phyloP scores from a whole-genome alignment of 2,797 vertebrate species.

The Odontamblyopus rebecca region DNA sequence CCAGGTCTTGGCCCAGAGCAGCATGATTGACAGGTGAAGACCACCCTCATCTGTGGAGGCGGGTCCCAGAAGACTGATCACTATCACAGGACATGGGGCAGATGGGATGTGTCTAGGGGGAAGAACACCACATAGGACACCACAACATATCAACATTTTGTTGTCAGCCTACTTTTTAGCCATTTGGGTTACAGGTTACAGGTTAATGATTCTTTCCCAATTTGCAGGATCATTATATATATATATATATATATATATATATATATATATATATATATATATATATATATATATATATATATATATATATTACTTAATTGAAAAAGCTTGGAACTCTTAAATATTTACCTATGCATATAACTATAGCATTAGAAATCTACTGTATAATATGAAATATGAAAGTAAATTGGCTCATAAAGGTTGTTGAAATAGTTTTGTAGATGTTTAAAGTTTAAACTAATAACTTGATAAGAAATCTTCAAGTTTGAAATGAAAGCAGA shows the following conservation, averaged over 20 bases:
- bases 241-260: too few species aligned
- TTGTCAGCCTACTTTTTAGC: conserved; percentile 10
- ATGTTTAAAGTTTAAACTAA: conserved; percentile 44
- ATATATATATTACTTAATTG: too few species aligned
- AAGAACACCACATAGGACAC: conserved; percentile 54
- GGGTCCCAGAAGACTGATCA: conserved; percentile 72
- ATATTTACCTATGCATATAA: background rate
- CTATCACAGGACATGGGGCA: conserved; percentile 63
- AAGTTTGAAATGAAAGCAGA: conserved; percentile 70
- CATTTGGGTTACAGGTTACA: background rate
- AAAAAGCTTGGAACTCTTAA: too few species aligned
- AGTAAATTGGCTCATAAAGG: conserved; percentile 14
- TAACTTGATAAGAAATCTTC: conserved; percentile 59
- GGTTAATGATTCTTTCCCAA: too few species aligned
- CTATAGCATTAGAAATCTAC: conserved; percentile 4
- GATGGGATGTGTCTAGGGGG: conserved; percentile 58
- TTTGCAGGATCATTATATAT: too few species aligned
- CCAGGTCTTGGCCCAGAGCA: conserved; percentile 37
- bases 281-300: too few species aligned
- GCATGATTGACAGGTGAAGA: conserved; percentile 68
- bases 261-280: too few species aligned
- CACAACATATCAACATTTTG: conserved; percentile 38
- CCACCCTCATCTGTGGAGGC: conserved; percentile 69
- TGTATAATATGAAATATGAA: conserved; percentile 10
- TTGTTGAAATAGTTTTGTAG: conserved; percentile 25